Conservation (phyloP, 2,888 invertebrate genomes). For the Gandaritis pyraliata region DNA sequence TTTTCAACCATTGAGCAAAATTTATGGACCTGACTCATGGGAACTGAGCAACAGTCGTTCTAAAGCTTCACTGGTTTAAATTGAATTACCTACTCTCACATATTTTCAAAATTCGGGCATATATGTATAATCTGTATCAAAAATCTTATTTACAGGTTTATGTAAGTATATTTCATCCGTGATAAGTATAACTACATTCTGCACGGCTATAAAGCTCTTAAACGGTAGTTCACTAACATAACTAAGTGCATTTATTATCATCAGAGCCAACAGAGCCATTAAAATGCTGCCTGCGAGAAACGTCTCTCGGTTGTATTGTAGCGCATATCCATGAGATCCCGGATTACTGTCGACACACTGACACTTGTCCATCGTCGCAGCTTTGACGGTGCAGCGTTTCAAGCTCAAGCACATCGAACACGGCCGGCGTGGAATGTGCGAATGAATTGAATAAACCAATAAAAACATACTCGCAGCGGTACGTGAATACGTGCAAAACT, state of each 20-base stretch:
- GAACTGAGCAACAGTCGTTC: background rate
- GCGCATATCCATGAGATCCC: slow-evolving; percentile 57
- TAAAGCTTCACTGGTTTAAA: background rate
- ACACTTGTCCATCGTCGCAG: slow-evolving; percentile 54
- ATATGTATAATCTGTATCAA: background rate
- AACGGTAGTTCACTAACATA: slow-evolving; percentile 8
- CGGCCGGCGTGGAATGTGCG: slow-evolving; percentile 43
- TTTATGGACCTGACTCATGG: slow-evolving; percentile 7
- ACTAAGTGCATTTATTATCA: slow-evolving; percentile 12
- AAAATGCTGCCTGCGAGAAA: slow-evolving; percentile 18
- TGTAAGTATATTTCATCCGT: background rate
- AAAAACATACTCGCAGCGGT: slow-evolving; percentile 42
- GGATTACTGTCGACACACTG: slow-evolving; percentile 59
- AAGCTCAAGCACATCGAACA: slow-evolving; percentile 43
- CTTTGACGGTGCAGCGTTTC: slow-evolving; percentile 50
- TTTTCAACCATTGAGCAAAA: slow-evolving; percentile 12
- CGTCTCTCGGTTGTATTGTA: slow-evolving; percentile 51
- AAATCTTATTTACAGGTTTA: background rate
- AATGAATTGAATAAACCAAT: slow-evolving; percentile 44
- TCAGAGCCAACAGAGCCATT: slow-evolving; percentile 12
- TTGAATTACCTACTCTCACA: background rate
- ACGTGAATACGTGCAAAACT: slow-evolving; percentile 43
- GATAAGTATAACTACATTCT: background rate
- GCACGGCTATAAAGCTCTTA: slow-evolving; percentile 6
- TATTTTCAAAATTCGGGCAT: no score